Evolutionary conservation across 35 echinoderm and acorn worm species (phyloP), one percentile per base, ranked within the genome.

Genomic region (Apostichopus parvimensis): DNA sequence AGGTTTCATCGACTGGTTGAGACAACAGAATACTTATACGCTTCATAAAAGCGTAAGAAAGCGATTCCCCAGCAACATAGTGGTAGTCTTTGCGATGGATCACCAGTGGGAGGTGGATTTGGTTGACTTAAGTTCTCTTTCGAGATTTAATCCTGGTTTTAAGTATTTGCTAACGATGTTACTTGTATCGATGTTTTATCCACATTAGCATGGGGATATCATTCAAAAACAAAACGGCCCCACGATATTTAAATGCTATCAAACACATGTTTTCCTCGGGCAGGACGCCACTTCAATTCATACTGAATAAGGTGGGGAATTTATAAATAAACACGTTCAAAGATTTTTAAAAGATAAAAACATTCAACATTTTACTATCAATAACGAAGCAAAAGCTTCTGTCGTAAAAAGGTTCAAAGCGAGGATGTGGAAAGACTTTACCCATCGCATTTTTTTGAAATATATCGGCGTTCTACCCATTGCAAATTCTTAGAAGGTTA

Each of bases 341-440:
- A 26, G 53, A 14, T 98, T 66, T 60, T 82, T 98, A 17, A 94
- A 92, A 56, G 54, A 87, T 5, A 65, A 92, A 89, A 77, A 77
- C 34, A 92, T 95, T 78, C 80, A 92, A 77, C 91, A 91, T 77
- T 95, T 95, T 77, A 95, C 94, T 2, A 95, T 94, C 5, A 79
- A 92, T 56, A 96, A 92, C 76, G 93, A 94, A 87, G 90, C 90
- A 82, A 96, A 94, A 90, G 95, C 95, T 10, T 92, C 81, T 17
- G 80, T 94, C 8, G 93, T 94, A 18, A 87, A 94, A 73, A 52
- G 93, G n/a, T 94, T 90, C 77, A 91, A 91, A 79, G 15, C 62
- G 9, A 85, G 54, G 90, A 78, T 87, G 88, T 91, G 66, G 88
- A 21, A 83, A 77, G 56, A 65, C 26, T 58, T 86, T 56, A 86